Evolutionary conservation across 2,113 vertebrate species (phyloP), one percentile per base, ranked within the genome.

Genomic region (Ia io): DNA sequence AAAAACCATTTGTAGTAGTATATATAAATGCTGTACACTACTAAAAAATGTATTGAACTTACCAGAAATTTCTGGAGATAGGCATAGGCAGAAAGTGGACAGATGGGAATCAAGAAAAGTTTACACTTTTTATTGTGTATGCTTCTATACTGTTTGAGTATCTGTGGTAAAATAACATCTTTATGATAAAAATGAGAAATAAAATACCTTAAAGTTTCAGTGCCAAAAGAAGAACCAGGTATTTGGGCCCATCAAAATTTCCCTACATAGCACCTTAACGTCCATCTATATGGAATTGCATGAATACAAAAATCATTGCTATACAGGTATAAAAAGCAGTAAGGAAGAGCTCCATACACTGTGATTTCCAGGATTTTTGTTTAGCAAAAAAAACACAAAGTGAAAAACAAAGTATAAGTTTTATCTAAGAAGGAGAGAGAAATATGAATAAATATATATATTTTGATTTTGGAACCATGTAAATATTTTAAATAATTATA

Each of bases 141-240:
- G 61, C 5, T 67, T 61, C 20, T 79, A 88, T 42, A 88, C 3
- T 73, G 8, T 76, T 37, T 83, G 18, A 79, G 5, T 44, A 88
- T 82, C 2, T 85, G 11, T 85, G 35, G n/a, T 92, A 91, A 86
- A 92, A 87, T 37, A 95, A 5, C 35, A 89, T 65, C 74, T 65
- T 71, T 77, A 56, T n/a, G 32, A 77, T 47, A 86, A 86, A 94
- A 92, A 91, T 84, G 22, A 92, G 83, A 94, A 96, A 63, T 85
- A 65, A 96, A 65, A 73, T 78, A 65, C 30, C 61, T 78, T 69
- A 37, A 95, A 40, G 32, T 90, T 92, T 85, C 59, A 84, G 11
- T 76, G 23, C 32, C 61, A 90, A 25, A 93, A 74, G 63, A 74
- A 86, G 9, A 87, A 74, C 12, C 22, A 77, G 59, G 10, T 28